Percentiles rank a stretch among this genome's conserved stretches.
These are phyloP conservation scores for Thereva nobilitata DNA, from an alignment of 2,888 invertebrate genomes.

Conservation along the genomic window DNA sequence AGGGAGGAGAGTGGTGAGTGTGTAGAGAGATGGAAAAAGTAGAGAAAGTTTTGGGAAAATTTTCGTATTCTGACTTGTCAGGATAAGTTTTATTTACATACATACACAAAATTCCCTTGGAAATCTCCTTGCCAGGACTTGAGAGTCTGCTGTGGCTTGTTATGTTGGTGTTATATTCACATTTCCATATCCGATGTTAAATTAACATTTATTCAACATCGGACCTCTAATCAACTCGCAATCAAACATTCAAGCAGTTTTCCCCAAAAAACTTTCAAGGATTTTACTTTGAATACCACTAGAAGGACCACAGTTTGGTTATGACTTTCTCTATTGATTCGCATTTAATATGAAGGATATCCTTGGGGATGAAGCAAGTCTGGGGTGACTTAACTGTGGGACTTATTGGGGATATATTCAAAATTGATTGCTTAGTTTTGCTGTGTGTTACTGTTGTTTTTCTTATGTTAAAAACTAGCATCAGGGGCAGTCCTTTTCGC, in stretches of 20 bases:
- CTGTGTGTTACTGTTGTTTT: slow-evolving; percentile 3
- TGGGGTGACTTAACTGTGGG: slow-evolving; percentile 4
- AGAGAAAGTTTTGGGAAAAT: no score
- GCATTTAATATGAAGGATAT: slow-evolving; percentile 29
- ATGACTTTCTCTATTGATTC: slow-evolving; percentile 30
- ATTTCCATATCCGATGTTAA: slow-evolving; percentile 41
- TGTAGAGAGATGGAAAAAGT: no score
- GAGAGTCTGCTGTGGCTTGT: slow-evolving; percentile 9
- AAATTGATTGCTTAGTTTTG: slow-evolving; percentile 11
- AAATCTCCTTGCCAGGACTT: slow-evolving; percentile 9
- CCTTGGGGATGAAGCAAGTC: no score
- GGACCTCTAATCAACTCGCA: slow-evolving; percentile 43
- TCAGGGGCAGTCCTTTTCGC: slow-evolving; percentile 6
- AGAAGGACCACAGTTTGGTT: slow-evolving; percentile 2
- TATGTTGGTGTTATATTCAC: neutral
- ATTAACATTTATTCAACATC: slow-evolving; percentile 43
- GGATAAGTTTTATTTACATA: neutral
- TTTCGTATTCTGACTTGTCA: no score
- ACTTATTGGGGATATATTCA: neutral
- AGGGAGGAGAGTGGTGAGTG: no score
- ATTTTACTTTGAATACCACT: slow-evolving; percentile 29
- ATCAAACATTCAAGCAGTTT: slow-evolving; percentile 43
- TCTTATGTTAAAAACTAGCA: slow-evolving; percentile 9
- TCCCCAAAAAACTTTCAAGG: slow-evolving; percentile 36
- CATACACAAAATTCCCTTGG: neutral